These are phyloP conservation scores for Cyanoderma ruficeps DNA, from an alignment of 2,113 vertebrate species.

Conservation along the genomic window DNA sequence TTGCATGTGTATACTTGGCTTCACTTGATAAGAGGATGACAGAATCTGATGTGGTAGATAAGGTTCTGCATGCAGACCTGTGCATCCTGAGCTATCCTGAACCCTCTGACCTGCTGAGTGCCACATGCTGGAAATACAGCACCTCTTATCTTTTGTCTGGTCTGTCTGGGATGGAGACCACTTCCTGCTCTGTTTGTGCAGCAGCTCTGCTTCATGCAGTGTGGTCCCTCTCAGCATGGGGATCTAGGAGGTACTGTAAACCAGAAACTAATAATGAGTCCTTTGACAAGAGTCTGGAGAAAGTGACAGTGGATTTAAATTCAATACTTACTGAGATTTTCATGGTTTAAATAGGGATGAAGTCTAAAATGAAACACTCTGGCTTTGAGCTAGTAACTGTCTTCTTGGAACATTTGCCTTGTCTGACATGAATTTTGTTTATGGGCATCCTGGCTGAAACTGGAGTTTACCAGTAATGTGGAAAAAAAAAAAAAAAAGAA, in stretches of 20 bases:
- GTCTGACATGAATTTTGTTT: constrained; percentile 40
- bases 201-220: background rate
- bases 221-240: background rate
- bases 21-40: background rate
- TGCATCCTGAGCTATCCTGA: background rate
- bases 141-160: background rate
- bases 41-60: background rate
- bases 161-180: background rate
- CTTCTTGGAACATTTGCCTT: constrained; percentile 38
- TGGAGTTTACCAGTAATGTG: constrained; percentile 26
- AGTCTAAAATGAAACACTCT: constrained; percentile 63
- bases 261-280: constrained; percentile 11
- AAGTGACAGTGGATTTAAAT: constrained; percentile 57
- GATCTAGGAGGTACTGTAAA: background rate
- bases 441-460: constrained; percentile 13
- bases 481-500: background rate
- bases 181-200: background rate
- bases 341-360: constrained; percentile 52
- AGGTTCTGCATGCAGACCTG: background rate
- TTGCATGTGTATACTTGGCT: background rate
- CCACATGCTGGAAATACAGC: background rate
- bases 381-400: constrained; percentile 48
- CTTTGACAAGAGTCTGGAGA: constrained; percentile 25
- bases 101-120: background rate
- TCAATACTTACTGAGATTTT: constrained; percentile 35